Evolutionary conservation across 2,888 invertebrate genomes (phyloP), one percentile per base, ranked within the genome.

Genomic region (Eurytoma adleriae): DNA sequence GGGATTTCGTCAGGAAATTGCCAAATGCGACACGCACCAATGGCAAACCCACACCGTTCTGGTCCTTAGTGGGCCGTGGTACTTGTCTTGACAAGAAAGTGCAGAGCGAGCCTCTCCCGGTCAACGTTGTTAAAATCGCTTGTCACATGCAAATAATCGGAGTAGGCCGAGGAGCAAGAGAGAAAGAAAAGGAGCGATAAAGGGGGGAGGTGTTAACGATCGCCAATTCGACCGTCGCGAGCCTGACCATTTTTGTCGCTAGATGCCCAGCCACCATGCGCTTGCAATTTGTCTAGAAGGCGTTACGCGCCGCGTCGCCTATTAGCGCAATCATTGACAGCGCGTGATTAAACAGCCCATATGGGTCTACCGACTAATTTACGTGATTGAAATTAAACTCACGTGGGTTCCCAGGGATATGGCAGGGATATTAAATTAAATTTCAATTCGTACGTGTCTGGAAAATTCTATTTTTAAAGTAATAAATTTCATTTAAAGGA

Each of bases 171-270:
- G 79, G 3, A 24, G 24, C 24, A 2, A 24, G 24, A 24, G 24
- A 24, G 24, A 24, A 24, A 24, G 14, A 52, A 3, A 52, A 10
- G 84, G 85, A 10, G 40, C 56, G 70, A 86, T 13, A 18, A 27
- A 52, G 69, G 52, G 20, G 84, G 87, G 87, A 89, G 88, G 88
- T 89, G 89, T 89, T 87, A 88, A 89, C 86, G 87, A 88, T 87
- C 87, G 87, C 83, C 86, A 87, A 89, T 89, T 87, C 88, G 87
- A 84, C 83, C 83, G 83, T 82, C 85, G 85, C 86, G 86, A 85
- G 86, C 85, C 83, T 87, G 84, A 85, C 88, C 89, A 87, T 88
- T 88, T 89, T 88, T 84, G 87, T 88, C 84, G 24, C 27, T 80
- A 81, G 84, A 81, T 78, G 82, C 71, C 66, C 64, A 40, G 52